phyloP scores from a whole-genome alignment of 2,888 invertebrate genomes.

The Pherbina coryleti region DNA sequence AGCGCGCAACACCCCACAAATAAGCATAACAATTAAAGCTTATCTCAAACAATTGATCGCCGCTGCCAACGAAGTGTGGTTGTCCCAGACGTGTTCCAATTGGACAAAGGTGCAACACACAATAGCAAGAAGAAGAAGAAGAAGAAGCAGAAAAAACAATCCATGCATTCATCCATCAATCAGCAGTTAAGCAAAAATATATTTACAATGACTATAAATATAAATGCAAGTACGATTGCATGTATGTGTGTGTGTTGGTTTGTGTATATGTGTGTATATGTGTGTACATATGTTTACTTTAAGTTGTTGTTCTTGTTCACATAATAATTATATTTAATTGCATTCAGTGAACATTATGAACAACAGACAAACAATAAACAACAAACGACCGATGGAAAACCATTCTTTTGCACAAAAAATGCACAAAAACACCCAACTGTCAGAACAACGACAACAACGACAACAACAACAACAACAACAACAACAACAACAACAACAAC shows the following conservation, averaged over 20 bases:
- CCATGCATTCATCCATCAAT: constrained; percentile 20
- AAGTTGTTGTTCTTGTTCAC: constrained; percentile 43
- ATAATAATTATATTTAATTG: constrained; percentile 54
- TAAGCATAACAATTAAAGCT: constrained; percentile 4
- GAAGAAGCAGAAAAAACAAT: too few relatives aligned
- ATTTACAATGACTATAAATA: not conserved
- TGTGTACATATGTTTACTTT: not conserved
- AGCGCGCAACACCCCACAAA: not conserved
- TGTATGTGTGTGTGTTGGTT: not conserved
- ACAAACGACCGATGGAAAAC: constrained; percentile 32
- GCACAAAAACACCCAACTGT: not conserved
- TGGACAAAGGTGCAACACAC: not conserved
- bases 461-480: not conserved
- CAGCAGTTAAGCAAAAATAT: not conserved
- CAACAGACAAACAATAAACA: constrained; percentile 34
- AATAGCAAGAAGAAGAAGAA: not conserved
- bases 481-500: not conserved
- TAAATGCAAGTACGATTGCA: not conserved
- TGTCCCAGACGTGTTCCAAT: constrained; percentile 11
- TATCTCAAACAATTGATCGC: constrained; percentile 1
- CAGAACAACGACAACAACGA: constrained; percentile 5
- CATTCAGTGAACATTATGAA: constrained; percentile 51
- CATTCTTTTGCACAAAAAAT: constrained; percentile 29
- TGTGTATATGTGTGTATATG: not conserved
- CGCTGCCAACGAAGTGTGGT: not conserved